phyloP scores from a whole-genome alignment of 2,888 invertebrate genomes.

The Sycophila texana region DNA sequence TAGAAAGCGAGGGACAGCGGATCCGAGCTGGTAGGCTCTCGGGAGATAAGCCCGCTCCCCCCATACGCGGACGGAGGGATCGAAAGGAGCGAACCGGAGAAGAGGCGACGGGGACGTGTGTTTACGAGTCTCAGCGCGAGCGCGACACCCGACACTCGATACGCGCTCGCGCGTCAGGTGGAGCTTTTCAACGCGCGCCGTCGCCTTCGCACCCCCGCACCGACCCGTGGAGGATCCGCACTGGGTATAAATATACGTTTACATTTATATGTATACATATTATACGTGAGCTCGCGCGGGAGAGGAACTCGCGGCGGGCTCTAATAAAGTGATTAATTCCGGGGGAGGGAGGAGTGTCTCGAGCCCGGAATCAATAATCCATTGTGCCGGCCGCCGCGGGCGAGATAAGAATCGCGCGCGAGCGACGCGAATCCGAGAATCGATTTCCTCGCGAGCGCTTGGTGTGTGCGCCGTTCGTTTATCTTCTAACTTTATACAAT shows the following conservation, averaged over 20 bases:
- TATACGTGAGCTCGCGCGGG: neutral
- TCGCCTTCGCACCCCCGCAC: conserved; percentile 19
- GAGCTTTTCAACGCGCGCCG: conserved; percentile 12
- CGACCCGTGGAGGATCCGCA: neutral
- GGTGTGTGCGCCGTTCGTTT: conserved; percentile 42
- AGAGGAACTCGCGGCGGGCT: neutral
- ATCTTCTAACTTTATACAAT: conserved; percentile 50
- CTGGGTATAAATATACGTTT: neutral
- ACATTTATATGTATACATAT: neutral
- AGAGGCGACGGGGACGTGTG: neutral
- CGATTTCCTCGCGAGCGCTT: conserved; percentile 43
- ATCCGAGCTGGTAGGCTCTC: too few species aligned
- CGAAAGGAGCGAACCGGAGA: neutral
- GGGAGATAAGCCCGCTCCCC: too few species aligned
- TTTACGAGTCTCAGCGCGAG: conserved; percentile 18
- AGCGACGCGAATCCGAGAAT: conserved; percentile 54
- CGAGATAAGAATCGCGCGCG: conserved; percentile 45
- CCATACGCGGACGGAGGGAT: neutral
- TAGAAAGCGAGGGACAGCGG: neutral
- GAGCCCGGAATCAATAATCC: conserved; percentile 50
- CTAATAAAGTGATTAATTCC: conserved; percentile 54
- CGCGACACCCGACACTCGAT: conserved; percentile 16
- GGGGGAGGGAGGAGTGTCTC: neutral
- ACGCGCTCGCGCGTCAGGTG: conserved; percentile 16
- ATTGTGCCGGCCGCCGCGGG: conserved; percentile 35